Conservation (phyloP, 2,888 invertebrate species). For the Amiota communis region DNA sequence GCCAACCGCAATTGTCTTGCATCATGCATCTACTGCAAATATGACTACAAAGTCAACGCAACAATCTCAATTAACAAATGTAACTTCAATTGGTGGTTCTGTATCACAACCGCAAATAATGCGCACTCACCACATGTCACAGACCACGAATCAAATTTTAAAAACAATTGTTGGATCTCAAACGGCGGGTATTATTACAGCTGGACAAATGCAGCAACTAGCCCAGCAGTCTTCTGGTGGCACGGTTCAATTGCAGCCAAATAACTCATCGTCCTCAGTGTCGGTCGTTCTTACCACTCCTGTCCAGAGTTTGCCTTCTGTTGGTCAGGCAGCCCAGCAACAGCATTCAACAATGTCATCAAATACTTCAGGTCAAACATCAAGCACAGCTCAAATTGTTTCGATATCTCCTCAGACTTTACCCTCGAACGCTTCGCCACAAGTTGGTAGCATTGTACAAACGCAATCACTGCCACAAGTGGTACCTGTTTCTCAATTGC, state of each 20-base stretch:
- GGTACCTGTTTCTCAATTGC: conserved; percentile 73
- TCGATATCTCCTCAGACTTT: conserved; percentile 70
- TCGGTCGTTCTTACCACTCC: conserved; percentile 73
- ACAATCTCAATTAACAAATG: conserved; percentile 36
- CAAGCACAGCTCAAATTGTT: conserved; percentile 68
- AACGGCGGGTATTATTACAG: conserved; percentile 59
- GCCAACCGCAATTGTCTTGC: conserved; percentile 66
- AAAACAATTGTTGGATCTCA: conserved; percentile 71
- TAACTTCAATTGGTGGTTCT: conserved; percentile 27
- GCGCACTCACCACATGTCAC: conserved; percentile 40
- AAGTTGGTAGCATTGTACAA: conserved; percentile 70
- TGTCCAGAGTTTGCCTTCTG: conserved; percentile 68
- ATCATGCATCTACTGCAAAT: conserved; percentile 50
- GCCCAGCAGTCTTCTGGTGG: conserved; percentile 60
- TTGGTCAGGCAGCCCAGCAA: conserved; percentile 52
- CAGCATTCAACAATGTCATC: conserved; percentile 42
- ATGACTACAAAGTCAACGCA: conserved; percentile 40
- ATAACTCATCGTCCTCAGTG: conserved; percentile 66
- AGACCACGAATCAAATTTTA: conserved; percentile 65
- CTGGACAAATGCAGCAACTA: conserved; percentile 75
- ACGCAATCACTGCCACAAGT: conserved; percentile 72
- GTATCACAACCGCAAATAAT: conserved; percentile 37
- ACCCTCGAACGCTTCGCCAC: conserved; percentile 63
- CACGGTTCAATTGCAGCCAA: conserved; percentile 59
- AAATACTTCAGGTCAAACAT: conserved; percentile 33